Evolutionary conservation across 1,140 invertebrate species (phyloP).

Genomic region (Archegozetes longisetosus): DNA sequence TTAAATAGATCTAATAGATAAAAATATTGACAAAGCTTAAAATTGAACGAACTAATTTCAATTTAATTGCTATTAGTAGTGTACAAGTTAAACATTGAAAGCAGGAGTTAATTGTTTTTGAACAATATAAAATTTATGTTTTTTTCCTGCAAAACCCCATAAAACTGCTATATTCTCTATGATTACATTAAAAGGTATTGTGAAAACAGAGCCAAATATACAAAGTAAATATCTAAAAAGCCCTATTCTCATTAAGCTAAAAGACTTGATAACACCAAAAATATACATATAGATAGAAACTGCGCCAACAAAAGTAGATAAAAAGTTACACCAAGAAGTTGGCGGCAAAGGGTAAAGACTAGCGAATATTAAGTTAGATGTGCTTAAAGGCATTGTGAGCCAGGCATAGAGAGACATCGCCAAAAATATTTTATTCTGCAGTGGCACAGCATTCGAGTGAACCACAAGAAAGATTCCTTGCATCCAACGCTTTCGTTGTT

Average conservation of each 20-base stretch:
- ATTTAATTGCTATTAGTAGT: too few species aligned
- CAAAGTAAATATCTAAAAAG: constrained; percentile 57
- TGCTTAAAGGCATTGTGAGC: constrained; percentile 80
- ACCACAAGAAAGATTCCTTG: constrained; percentile 81
- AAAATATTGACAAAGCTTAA: too few species aligned
- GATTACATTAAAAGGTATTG: constrained; percentile 76
- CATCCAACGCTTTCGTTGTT: constrained; percentile 89
- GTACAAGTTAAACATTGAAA: neutral
- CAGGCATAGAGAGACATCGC: constrained; percentile 84
- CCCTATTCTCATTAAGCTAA: constrained; percentile 70
- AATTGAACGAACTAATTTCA: too few species aligned
- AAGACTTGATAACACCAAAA: constrained; percentile 88
- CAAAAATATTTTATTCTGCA: constrained; percentile 63
- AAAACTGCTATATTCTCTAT: constrained; percentile 87
- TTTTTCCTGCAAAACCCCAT: constrained; percentile 77
- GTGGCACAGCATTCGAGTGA: constrained; percentile 67
- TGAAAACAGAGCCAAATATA: constrained; percentile 62
- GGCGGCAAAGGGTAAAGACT: constrained; percentile 71
- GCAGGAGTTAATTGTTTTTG: constrained; percentile 42
- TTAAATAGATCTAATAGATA: too few species aligned
- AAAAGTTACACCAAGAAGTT: constrained; percentile 45
- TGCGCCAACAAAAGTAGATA: constrained; percentile 71
- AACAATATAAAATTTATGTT: constrained; percentile 88
- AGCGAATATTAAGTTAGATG: constrained; percentile 70
- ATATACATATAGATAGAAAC: constrained; percentile 92